Evolutionary conservation across 1,140 invertebrate genomes (phyloP).

Genomic region (Drosophila punjabiensis): DNA sequence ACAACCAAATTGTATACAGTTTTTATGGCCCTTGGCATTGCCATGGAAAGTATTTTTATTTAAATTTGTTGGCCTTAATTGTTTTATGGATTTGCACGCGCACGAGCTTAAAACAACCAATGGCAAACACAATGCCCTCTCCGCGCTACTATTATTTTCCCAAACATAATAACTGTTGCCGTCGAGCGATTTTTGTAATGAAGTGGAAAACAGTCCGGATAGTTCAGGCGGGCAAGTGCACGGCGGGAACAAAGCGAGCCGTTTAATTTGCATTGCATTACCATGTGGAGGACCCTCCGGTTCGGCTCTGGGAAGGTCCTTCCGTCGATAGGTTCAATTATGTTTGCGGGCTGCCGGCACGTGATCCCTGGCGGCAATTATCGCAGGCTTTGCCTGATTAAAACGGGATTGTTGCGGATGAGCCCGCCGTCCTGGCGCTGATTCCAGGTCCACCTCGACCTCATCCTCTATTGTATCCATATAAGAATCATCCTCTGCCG

Average conservation of each 20-base stretch:
- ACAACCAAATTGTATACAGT: background rate
- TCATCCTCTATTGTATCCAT: background rate
- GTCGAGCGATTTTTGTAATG: slow-evolving; percentile 43
- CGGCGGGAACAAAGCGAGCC: slow-evolving; percentile 24
- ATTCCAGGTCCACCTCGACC: background rate
- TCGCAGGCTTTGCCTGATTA: slow-evolving; percentile 42
- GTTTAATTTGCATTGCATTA: slow-evolving; percentile 50
- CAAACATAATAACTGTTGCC: slow-evolving; percentile 12
- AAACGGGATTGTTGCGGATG: slow-evolving; percentile 29
- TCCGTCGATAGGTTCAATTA: slow-evolving; percentile 45
- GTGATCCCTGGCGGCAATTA: slow-evolving; percentile 44
- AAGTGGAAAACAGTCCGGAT: slow-evolving; percentile 43
- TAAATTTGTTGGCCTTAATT: slow-evolving; percentile 51
- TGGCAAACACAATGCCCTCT: slow-evolving; percentile 15
- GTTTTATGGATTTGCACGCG: slow-evolving; percentile 45
- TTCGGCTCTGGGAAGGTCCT: slow-evolving; percentile 16
- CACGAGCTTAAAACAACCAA: slow-evolving; percentile 31
- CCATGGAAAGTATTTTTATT: slow-evolving; percentile 22
- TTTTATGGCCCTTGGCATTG: slow-evolving; percentile 6
- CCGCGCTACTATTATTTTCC: slow-evolving; percentile 11
- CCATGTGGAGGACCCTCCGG: slow-evolving; percentile 30
- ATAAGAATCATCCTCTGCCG: background rate
- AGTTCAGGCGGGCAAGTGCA: slow-evolving; percentile 10
- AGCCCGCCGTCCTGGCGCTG: background rate
- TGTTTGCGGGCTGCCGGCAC: slow-evolving; percentile 33